These are phyloP conservation scores for Noctua janthe DNA, from an alignment of 2,888 invertebrate species.

Conservation along the genomic window DNA sequence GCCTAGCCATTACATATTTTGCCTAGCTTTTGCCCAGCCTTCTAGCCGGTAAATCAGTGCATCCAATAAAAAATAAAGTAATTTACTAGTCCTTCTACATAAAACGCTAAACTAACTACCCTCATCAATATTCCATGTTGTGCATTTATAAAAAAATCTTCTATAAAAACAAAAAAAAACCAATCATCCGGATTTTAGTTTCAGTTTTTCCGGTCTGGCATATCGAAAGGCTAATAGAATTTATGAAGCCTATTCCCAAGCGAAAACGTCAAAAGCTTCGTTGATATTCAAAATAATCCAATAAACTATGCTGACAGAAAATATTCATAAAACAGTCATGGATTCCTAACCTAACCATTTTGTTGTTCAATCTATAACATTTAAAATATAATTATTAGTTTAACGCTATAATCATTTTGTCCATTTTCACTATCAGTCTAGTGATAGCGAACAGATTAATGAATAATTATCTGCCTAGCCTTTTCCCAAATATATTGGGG, in stretches of 20 bases:
- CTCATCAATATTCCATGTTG: neutral
- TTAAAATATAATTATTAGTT: too few relatives aligned
- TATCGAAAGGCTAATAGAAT: slow-evolving; percentile 30
- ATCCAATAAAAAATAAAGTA: neutral
- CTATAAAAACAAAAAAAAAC: neutral
- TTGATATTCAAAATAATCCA: slow-evolving; percentile 26
- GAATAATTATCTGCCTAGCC: too few relatives aligned
- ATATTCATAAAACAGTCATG: neutral
- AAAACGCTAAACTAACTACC: neutral
- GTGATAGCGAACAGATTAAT: too few relatives aligned
- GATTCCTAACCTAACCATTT: neutral
- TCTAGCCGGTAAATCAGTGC: neutral
- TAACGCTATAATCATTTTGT: too few relatives aligned
- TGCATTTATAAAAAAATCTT: neutral
- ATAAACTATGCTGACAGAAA: slow-evolving; percentile 10
- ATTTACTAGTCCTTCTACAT: neutral
- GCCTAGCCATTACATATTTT: too few relatives aligned
- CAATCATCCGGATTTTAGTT: neutral
- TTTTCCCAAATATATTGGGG: too few relatives aligned
- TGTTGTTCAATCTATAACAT: neutral
- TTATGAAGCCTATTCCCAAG: slow-evolving; percentile 22
- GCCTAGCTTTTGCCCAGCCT: too few relatives aligned
- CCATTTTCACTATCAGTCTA: too few relatives aligned
- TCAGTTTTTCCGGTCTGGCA: slow-evolving; percentile 5
- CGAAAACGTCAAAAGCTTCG: slow-evolving; percentile 44